phyloP scores from a whole-genome alignment of 1,140 invertebrate genomes.

The Drosophila quadrilineata region DNA sequence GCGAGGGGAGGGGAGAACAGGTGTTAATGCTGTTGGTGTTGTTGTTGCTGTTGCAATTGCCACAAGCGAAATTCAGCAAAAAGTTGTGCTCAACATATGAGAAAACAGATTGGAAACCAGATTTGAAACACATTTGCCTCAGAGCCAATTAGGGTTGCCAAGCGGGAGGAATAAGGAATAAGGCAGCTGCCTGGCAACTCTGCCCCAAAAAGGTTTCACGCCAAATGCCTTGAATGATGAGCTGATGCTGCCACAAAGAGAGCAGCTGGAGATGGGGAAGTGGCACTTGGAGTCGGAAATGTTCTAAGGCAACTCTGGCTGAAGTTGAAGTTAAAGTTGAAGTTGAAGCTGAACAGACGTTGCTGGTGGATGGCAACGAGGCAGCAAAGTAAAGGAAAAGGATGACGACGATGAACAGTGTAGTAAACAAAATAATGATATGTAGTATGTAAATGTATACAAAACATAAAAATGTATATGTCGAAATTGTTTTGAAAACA shows the following conservation, averaged over 20 bases:
- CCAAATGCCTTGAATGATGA: slow-evolving; percentile 3
- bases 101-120: slow-evolving; percentile 45
- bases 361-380: too few relatives aligned
- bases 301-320: background rate
- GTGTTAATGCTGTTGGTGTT: background rate
- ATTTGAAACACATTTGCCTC: slow-evolving; percentile 43
- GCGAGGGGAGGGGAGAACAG: too few relatives aligned
- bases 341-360: too few relatives aligned
- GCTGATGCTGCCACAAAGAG: background rate
- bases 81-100: slow-evolving; percentile 25
- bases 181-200: too few relatives aligned
- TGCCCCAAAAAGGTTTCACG: slow-evolving; percentile 26
- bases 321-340: too few relatives aligned
- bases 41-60: background rate
- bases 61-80: slow-evolving; percentile 14
- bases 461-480: too few relatives aligned
- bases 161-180: too few relatives aligned
- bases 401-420: too few relatives aligned
- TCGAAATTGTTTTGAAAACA: too few relatives aligned
- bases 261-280: background rate
- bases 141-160: slow-evolving; percentile 45
- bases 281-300: background rate
- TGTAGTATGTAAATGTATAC: too few relatives aligned
- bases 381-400: too few relatives aligned
- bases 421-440: too few relatives aligned